phyloP scores from a whole-genome alignment of 2,797 vertebrate species.

The Semotilus atromaculatus region DNA sequence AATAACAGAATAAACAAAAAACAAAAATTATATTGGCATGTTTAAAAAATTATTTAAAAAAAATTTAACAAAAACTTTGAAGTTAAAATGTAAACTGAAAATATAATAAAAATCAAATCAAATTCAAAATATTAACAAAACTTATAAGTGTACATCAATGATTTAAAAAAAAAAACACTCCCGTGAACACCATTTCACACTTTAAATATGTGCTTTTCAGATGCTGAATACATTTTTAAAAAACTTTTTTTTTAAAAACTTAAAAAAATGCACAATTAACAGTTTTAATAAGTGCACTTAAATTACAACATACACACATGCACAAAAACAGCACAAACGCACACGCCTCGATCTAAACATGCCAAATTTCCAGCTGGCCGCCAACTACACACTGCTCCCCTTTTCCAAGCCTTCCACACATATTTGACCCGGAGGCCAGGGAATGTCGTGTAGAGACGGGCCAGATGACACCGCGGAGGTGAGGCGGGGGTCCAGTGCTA shows the following conservation, averaged over 20 bases:
- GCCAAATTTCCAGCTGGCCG: conserved; percentile 17
- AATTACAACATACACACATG: neutral
- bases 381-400: neutral
- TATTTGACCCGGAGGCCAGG: conserved; percentile 33
- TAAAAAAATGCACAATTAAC: neutral
- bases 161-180: neutral
- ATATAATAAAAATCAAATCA: neutral
- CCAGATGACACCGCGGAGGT: conserved; percentile 29
- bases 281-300: neutral
- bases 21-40: neutral
- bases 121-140: neutral
- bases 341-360: conserved; percentile 7
- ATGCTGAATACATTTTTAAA: neutral
- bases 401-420: conserved; percentile 37
- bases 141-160: neutral
- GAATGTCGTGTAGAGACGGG: conserved; percentile 27
- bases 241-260: too few species aligned
- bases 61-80: neutral
- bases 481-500: conserved; percentile 44
- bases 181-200: neutral
- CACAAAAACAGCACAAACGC: neutral
- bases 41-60: neutral
- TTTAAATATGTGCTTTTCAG: neutral
- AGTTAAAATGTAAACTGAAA: neutral
- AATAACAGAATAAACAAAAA: neutral